Evolutionary conservation across 2,797 vertebrate genomes (phyloP).

Genomic region (Syngnathus acus): DNA sequence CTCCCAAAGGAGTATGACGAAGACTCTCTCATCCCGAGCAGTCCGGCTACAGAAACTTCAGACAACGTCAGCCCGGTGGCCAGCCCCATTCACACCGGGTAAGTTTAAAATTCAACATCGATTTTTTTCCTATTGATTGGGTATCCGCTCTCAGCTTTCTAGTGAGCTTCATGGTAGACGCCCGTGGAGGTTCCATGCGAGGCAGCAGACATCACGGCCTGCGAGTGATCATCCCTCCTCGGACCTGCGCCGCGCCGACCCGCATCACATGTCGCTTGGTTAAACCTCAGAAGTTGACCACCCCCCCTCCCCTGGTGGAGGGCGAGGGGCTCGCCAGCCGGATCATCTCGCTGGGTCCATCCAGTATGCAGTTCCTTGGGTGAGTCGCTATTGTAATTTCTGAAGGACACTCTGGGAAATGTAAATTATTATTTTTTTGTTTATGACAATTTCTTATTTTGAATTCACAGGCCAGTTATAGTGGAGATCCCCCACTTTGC

Average conservation of each 20-base stretch:
- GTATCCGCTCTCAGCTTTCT: slow-evolving; percentile 75
- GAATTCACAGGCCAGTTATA: slow-evolving; percentile 80
- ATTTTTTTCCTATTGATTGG: neutral
- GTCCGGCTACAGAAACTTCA: slow-evolving; percentile 95
- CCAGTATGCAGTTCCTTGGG: slow-evolving; percentile 93
- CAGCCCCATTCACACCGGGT: slow-evolving; percentile 97
- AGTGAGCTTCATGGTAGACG: slow-evolving; percentile 98
- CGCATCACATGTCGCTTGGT: slow-evolving; percentile 96
- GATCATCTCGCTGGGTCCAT: slow-evolving; percentile 89
- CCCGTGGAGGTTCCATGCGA: slow-evolving; percentile 92
- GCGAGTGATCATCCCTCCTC: slow-evolving; percentile 87
- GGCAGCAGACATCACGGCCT: slow-evolving; percentile 92
- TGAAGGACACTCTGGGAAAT: neutral
- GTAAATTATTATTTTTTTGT: neutral
- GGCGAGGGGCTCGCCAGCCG: slow-evolving; percentile 92
- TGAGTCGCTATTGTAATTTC: slow-evolving; percentile 49
- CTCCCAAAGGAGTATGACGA: slow-evolving; percentile 91
- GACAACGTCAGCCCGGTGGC: slow-evolving; percentile 98
- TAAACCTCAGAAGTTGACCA: slow-evolving; percentile 90
- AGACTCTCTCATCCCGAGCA: slow-evolving; percentile 95
- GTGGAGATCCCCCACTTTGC: slow-evolving; percentile 98
- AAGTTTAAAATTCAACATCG: slow-evolving; percentile 39
- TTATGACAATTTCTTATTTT: neutral
- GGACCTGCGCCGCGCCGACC: slow-evolving; percentile 87
- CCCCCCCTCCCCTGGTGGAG: slow-evolving; percentile 85